A percentile compares a stretch with the other conserved stretches of the same genome.
These are phyloP conservation scores for Sebastes wilsoni DNA, from an alignment of 2,797 vertebrate genomes.

Conservation along the genomic window DNA sequence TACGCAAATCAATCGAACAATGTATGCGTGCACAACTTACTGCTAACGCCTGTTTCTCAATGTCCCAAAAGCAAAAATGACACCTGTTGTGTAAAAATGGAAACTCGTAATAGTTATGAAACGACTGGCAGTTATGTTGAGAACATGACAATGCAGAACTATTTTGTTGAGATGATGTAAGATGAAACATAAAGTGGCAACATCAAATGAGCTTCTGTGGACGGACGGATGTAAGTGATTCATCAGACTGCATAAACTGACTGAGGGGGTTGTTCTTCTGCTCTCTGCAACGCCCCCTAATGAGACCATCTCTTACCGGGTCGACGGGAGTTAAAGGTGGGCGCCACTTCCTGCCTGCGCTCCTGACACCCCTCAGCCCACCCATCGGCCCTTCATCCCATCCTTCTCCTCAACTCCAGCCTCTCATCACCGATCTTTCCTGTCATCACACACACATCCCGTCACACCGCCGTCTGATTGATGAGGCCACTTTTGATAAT, in stretches of 20 bases:
- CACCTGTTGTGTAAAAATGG: conserved; percentile 63
- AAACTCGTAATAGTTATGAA: conserved; percentile 48
- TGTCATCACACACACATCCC: conserved; percentile 77
- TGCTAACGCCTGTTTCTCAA: conserved; percentile 41
- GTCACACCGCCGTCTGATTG: conserved; percentile 73
- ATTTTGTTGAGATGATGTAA: neutral
- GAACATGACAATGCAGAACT: conserved; percentile 9
- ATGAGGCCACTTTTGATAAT: conserved; percentile 83
- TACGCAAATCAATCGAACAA: conserved; percentile 37
- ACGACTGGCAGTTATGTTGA: conserved; percentile 30
- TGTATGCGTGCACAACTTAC: conserved; percentile 18
- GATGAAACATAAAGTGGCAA: neutral
- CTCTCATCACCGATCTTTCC: conserved; percentile 77
- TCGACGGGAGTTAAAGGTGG: conserved; percentile 48
- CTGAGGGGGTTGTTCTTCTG: conserved; percentile 22
- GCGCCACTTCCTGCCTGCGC: conserved; percentile 61
- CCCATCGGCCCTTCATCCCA: conserved; percentile 42
- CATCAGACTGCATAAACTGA: conserved; percentile 33
- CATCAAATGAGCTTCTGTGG: neutral
- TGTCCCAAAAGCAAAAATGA: conserved; percentile 41
- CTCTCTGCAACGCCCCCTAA: conserved; percentile 27
- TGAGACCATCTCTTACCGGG: conserved; percentile 26
- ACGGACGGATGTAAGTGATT: conserved; percentile 8
- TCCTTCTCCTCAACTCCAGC: conserved; percentile 52
- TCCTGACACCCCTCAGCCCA: conserved; percentile 37